Percentiles rank a stretch among this genome's conserved stretches.
These are phyloP conservation scores for Ctenodactylus gundi DNA, from an alignment of 2,113 vertebrate species.

Conservation along the genomic window DNA sequence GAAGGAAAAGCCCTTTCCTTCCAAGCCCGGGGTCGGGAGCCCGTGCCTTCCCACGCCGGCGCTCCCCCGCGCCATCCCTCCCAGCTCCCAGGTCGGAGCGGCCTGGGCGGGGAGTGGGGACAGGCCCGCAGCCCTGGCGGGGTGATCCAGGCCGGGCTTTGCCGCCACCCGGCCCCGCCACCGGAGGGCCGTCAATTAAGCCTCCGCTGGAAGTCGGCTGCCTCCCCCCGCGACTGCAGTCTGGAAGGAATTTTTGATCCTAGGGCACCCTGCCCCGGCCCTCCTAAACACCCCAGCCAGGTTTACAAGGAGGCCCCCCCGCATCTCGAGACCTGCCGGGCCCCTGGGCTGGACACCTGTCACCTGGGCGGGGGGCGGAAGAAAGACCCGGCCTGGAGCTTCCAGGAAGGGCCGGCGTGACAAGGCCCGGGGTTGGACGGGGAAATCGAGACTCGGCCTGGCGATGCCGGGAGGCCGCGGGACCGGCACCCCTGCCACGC, in stretches of 20 bases:
- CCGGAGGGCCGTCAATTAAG: slow-evolving; percentile 66
- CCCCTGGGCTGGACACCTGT: slow-evolving; percentile 65
- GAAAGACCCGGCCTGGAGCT: slow-evolving; percentile 34
- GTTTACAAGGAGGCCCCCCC: background rate
- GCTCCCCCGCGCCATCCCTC: background rate
- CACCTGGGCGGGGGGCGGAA: slow-evolving; percentile 55
- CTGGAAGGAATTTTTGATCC: background rate
- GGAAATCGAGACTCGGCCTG: background rate
- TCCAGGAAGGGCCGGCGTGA: background rate
- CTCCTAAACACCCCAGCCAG: slow-evolving; percentile 34
- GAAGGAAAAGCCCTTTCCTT: slow-evolving; percentile 4
- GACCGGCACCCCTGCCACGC: background rate
- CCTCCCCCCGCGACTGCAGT: background rate
- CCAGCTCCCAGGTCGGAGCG: too few species aligned
- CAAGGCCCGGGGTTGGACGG: background rate
- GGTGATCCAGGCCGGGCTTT: slow-evolving; percentile 71
- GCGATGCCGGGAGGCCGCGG: background rate
- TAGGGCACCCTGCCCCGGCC: background rate
- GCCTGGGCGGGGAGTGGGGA: background rate
- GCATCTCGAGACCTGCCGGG: background rate
- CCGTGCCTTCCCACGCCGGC: background rate
- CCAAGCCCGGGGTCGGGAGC: background rate
- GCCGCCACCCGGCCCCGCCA: background rate
- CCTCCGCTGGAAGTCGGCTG: slow-evolving; percentile 16
- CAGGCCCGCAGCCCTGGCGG: background rate